Base-by-base conservation (phyloP, 2,888 invertebrate genomes). In the Limnephilus marmoratus region DNA sequence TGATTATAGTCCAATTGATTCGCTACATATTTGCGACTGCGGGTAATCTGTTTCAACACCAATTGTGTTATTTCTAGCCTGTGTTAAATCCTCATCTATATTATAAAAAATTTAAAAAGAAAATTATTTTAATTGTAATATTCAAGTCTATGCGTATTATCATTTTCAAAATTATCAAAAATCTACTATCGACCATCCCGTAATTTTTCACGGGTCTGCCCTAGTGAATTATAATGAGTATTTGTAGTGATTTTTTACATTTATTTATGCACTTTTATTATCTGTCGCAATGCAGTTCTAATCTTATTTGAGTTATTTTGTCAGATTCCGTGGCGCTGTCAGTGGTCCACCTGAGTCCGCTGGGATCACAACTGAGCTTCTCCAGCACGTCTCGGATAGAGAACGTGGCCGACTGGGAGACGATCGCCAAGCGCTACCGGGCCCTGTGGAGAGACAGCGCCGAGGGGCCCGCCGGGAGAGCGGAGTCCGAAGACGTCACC, bases 401-500 rank as follows among this genome's bases (percentile, higher is more conserved):
- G 95, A 98, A 98, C 94, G 98, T 99, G 12, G 98, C 98, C 2
- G 98, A 99, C 95, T 99, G 99, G 99, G 98, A 98, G 94, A 96
- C 97, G 3, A 98, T 99, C 92, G 98, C 98, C 37, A 98, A 98
- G 95, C 98, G 98, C 95, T 99, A 99, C 95, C 96, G 98, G 34
- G 97, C 98, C 0, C 96, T 98, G 15, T 96, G 95, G 95, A 95
- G 96, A 89, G 96, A 96, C 96, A 0, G 96, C 2, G 91, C 91
- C 0, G 92, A 92, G n/a, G 93, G 91, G n/a, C 92, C 91, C 29
- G 90, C 90, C 12, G 91, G 90, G 45, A 92, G 90, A 41, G 31
- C 88, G 41, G 96, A 96, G 31, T 95, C 94, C 81, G 96, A 96
- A 41, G 95, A 96, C 49, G 94, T 95, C 2, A 95, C 95, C 24